Evolutionary conservation across 2,113 vertebrate genomes (phyloP), one percentile per base, ranked within the genome.

Genomic region (Tetraodon nigroviridis): DNA sequence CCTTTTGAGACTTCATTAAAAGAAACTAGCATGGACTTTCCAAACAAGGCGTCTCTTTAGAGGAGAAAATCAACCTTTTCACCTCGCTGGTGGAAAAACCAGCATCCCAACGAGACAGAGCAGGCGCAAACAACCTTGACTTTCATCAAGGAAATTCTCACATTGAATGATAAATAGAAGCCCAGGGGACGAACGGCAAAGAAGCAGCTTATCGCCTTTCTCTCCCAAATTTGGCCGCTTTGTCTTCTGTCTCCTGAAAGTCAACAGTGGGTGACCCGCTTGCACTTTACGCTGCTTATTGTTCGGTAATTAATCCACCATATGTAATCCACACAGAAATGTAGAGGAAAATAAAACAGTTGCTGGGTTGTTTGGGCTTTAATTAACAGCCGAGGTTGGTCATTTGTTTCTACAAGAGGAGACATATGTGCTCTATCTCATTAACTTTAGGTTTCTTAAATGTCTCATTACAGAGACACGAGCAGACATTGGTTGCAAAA

Each of bases 91-190:
- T 84, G 84, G 83, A 89, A 87, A 51, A 87, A 83, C 67, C 81
- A 74, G 78, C 78, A 83, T 88, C 79, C 83, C 73, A 75, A 86
- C 69, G 78, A 88, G 83, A 83, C 88, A 69, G 80, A 74, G 82
- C 75, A 71, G 78, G 80, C 73, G 82, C 86, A 89, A 90, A 90
- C 88, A 90, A 91, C 89, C 90, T 90, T 89, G 87, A 88, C 88
- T 88, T 89, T 86, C 86, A 89, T 90, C 88, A 87, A 87, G 83
- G 83, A 90, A 88, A 88, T 88, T 91, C 87, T 90, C 88, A 88
- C 89, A 89, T 86, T 86, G 87, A 89, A 89, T 89, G 88, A 91
- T 90, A 89, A 90, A 90, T 84, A 89, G 78, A 88, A 74, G 82
- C 88, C 87, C 85, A 82, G 64, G 86, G 84, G 87, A 89, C 55